These are phyloP conservation scores for Hemicordylus capensis DNA, from an alignment of 2,113 vertebrate species.

Conservation along the genomic window DNA sequence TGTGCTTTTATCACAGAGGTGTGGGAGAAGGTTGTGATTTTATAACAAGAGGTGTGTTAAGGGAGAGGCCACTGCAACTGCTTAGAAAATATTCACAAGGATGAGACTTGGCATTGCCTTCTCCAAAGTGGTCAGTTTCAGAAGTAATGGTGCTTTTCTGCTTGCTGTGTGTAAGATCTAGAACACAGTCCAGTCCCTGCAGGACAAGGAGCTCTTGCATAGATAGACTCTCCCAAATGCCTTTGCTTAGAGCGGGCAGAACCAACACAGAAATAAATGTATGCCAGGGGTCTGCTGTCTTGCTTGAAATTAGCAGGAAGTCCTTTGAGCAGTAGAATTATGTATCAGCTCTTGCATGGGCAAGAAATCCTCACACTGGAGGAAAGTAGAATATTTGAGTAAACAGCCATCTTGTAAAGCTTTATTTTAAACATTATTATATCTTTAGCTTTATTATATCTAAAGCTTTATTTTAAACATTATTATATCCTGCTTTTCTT, in stretches of 20 bases:
- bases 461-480: too few species aligned
- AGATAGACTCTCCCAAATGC: neutral
- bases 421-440: neutral
- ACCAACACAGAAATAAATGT: neutral
- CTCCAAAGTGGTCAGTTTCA: neutral
- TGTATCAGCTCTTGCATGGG: neutral
- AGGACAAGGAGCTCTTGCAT: neutral
- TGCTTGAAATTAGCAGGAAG: neutral
- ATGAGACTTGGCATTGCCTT: neutral
- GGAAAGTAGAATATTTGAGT: neutral
- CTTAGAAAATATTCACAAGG: neutral
- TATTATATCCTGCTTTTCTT: too few species aligned
- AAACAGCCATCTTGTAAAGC: neutral
- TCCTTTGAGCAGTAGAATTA: neutral
- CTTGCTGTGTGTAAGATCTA: neutral
- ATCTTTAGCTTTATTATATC: too few species aligned
- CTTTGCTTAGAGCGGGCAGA: neutral
- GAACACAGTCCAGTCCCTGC: too few species aligned
- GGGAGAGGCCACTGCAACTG: neutral
- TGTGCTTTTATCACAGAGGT: neutral
- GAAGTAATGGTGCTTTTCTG: too few species aligned
- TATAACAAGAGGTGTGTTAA: neutral
- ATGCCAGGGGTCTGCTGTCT: neutral
- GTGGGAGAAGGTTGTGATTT: too few species aligned
- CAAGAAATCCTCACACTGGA: neutral